phyloP scores from a whole-genome alignment of 2,113 vertebrate genomes.

The Paratilapia polleni region DNA sequence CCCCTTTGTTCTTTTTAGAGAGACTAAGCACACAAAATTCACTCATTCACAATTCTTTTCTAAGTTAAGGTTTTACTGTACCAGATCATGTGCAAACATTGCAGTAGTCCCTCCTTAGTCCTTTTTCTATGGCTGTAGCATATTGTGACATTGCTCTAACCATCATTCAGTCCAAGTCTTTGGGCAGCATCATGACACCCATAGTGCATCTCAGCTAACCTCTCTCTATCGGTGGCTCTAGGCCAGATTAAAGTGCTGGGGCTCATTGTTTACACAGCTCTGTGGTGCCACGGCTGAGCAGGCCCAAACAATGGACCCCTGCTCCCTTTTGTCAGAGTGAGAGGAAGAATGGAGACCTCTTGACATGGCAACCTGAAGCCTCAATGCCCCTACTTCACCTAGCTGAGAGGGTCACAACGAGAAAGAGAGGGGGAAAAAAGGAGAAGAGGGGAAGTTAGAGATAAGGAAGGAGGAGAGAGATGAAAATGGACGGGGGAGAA shows the following conservation, averaged over 20 bases:
- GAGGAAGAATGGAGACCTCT: slow-evolving; percentile 83
- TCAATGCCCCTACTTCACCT: slow-evolving; percentile 79
- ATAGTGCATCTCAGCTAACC: slow-evolving; percentile 36
- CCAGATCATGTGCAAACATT: neutral
- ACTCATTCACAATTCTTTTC: neutral
- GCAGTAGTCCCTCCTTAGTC: neutral
- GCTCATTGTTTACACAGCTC: slow-evolving; percentile 77
- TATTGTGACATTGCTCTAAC: slow-evolving; percentile 5
- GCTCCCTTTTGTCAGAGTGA: slow-evolving; percentile 76
- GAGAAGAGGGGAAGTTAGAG: slow-evolving; percentile 46
- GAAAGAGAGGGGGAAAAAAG: slow-evolving; percentile 3
- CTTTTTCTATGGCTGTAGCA: neutral
- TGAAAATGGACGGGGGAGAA: slow-evolving; percentile 8
- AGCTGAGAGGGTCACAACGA: slow-evolving; percentile 67
- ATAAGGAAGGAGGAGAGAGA: slow-evolving; percentile 32
- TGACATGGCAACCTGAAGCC: slow-evolving; percentile 81
- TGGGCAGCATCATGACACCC: slow-evolving; percentile 41
- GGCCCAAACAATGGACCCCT: slow-evolving; percentile 76
- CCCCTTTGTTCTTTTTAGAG: neutral
- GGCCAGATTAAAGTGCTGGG: slow-evolving; percentile 78
- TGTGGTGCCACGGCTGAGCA: slow-evolving; percentile 79
- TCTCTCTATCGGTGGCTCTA: slow-evolving; percentile 56
- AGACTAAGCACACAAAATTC: neutral
- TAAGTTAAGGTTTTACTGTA: neutral
- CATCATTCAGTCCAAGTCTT: slow-evolving; percentile 13